Percentiles rank a stretch among this genome's conserved stretches.
These are phyloP conservation scores for Agrotis ipsilon DNA, from an alignment of 2,888 invertebrate species.

Conservation along the genomic window DNA sequence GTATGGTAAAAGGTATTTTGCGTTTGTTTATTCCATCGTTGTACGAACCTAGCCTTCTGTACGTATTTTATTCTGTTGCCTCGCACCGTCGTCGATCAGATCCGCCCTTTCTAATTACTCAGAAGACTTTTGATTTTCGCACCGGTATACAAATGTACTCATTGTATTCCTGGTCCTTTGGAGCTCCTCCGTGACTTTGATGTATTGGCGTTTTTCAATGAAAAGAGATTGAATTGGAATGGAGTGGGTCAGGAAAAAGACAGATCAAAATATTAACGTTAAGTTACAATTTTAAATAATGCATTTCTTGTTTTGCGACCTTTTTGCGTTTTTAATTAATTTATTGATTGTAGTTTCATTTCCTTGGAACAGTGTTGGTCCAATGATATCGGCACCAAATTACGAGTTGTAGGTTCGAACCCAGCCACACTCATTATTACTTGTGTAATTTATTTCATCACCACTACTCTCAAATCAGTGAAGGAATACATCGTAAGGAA, in stretches of 20 bases:
- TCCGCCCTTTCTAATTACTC: slow-evolving; percentile 66
- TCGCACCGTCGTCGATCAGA: slow-evolving; percentile 33
- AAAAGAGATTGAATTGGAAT: slow-evolving; percentile 49
- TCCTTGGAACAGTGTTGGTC: no score
- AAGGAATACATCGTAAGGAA: no score
- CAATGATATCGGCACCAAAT: no score
- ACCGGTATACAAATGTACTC: slow-evolving; percentile 53
- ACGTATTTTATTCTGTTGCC: neutral
- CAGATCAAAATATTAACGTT: neutral
- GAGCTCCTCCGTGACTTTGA: slow-evolving; percentile 50
- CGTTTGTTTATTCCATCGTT: neutral
- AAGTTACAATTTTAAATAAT: neutral
- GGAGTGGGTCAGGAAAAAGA: slow-evolving; percentile 28
- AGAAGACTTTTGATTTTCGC: slow-evolving; percentile 56
- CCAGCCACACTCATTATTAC: no score
- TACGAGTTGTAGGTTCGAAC: no score
- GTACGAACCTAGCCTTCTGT: slow-evolving; percentile 4
- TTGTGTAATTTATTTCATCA: no score
- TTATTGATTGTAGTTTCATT: no score
- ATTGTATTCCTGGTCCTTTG: slow-evolving; percentile 53
- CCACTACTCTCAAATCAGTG: no score
- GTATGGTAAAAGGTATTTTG: no score
- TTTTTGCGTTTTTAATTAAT: neutral
- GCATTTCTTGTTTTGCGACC: neutral
- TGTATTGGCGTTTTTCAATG: slow-evolving; percentile 59